A percentile compares a stretch with the other conserved stretches of the same genome.
Evolutionary conservation across 2,797 vertebrate species (phyloP).

Genomic region (Gephyroberyx darwinii): DNA sequence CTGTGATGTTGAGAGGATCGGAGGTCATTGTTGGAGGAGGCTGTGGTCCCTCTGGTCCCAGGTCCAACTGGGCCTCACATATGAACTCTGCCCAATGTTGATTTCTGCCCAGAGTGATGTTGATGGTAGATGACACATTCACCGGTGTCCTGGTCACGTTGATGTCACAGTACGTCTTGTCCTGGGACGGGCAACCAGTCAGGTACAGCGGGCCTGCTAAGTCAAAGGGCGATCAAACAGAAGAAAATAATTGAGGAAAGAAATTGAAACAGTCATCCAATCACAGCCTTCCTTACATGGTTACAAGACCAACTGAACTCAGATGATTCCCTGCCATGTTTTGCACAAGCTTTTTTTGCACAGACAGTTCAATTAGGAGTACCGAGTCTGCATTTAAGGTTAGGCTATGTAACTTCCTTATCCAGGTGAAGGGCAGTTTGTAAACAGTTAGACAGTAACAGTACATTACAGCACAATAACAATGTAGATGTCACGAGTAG

Average conservation of each 20-base stretch:
- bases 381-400: no score
- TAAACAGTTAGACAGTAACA: no score
- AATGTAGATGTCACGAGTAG: no score
- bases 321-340: no score
- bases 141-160: background rate
- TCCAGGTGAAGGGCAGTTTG: no score
- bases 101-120: slow-evolving; percentile 35
- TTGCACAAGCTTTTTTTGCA: no score
- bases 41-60: slow-evolving; percentile 16
- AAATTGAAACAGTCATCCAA: background rate
- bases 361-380: no score
- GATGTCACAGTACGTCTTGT: slow-evolving; percentile 18
- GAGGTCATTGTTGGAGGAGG: slow-evolving; percentile 30
- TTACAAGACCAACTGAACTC: no score
- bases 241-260: background rate
- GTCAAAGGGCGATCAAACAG: background rate
- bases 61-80: slow-evolving; percentile 70
- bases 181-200: slow-evolving; percentile 18
- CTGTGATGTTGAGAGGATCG: slow-evolving; percentile 47
- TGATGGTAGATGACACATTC: slow-evolving; percentile 37
- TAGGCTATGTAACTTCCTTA: no score
- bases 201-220: slow-evolving; percentile 24
- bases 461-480: background rate
- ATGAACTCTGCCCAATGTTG: slow-evolving; percentile 49
- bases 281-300: background rate